Percentiles rank a stretch among this genome's conserved stretches.
phyloP scores from a whole-genome alignment of 2,113 vertebrate genomes.

The Calyptommatus sinebrachiatus region DNA sequence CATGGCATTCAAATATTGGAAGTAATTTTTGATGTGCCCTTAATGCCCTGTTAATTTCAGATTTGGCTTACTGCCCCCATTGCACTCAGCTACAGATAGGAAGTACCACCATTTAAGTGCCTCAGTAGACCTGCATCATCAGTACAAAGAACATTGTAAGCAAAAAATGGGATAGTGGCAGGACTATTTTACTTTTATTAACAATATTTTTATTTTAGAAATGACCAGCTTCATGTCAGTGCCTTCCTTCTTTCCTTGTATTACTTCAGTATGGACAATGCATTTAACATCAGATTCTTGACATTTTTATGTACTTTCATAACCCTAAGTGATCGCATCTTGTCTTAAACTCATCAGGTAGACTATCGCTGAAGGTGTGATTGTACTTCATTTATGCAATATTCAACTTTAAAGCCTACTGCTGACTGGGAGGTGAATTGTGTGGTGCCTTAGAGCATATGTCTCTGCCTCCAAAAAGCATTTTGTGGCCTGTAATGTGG shows the following conservation, averaged over 20 bases:
- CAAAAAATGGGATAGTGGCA: too few species aligned
- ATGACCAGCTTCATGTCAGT: conserved; percentile 56
- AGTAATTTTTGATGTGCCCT: background rate
- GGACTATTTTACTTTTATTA: conserved; percentile 43
- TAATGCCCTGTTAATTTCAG: background rate
- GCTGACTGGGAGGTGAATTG: too few species aligned
- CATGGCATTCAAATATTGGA: background rate
- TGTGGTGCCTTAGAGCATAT: too few species aligned
- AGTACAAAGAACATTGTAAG: background rate
- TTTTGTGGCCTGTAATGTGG: too few species aligned
- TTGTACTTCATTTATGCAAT: too few species aligned
- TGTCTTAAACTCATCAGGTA: too few species aligned
- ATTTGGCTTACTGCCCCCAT: conserved; percentile 32
- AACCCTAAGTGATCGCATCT: too few species aligned
- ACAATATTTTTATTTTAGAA: conserved; percentile 55
- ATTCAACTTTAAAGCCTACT: too few species aligned
- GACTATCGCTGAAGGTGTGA: too few species aligned
- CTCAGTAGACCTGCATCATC: conserved; percentile 42
- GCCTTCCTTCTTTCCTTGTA: too few species aligned
- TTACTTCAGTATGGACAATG: conserved; percentile 32
- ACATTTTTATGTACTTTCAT: too few species aligned
- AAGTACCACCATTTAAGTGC: conserved; percentile 51
- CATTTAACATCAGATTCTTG: conserved; percentile 6
- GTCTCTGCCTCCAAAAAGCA: too few species aligned
- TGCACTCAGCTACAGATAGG: conserved; percentile 53